Evolutionary conservation across 2,113 vertebrate species (phyloP), one percentile per base, ranked within the genome.

Genomic region (Daphoenositta chrysoptera): DNA sequence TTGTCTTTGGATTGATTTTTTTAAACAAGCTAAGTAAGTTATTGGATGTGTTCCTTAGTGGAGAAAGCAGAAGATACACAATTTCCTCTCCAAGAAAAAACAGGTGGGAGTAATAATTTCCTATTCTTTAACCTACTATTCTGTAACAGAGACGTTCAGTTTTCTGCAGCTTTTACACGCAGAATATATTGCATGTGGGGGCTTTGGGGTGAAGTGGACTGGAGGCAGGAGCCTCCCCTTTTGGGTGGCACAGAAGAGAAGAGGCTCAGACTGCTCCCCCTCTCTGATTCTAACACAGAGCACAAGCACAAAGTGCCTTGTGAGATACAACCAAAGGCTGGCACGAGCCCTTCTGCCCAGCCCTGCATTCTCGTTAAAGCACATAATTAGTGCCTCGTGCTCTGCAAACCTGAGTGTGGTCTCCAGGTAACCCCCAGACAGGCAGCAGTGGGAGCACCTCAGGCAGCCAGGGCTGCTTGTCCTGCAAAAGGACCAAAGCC

Each of bases 361-460:
- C 37, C 45, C 23, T 54, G 50, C 31, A 40, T 51, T 35, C 47
- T 42, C 9, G 0, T 47, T 28, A 33, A 37, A 65, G 50, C n/a
- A 35, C 31, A 24, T 3, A 42, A 83, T 44, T 16, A 65, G 35
- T 51, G 71, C 68, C 71, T 58, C 0, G 0, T 3, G 5, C 19
- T 77, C 71, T 61, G 86, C 54, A 40, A 39, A 50, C 0, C 1
- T 26, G 63, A 68, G 6, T 1, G 2, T 47, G 81, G 90, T 95
- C 84, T 93, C 81, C 93, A 94, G 73, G 84, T 71, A 91, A 78
- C 51, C 65, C 39, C 65, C 37, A 47, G 23, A 16, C 1, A 9
- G 79, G 33, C 40, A 51, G 60, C 51, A 1, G 0, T 12, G 35
- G 15, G 30, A 13, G 18, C 0, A 8, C 72, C 64, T 79, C 1